Percentiles rank a stretch among this genome's conserved stretches.
Evolutionary conservation across 1,140 invertebrate species (phyloP).

Genomic region (Tetramorium parvispinum): DNA sequence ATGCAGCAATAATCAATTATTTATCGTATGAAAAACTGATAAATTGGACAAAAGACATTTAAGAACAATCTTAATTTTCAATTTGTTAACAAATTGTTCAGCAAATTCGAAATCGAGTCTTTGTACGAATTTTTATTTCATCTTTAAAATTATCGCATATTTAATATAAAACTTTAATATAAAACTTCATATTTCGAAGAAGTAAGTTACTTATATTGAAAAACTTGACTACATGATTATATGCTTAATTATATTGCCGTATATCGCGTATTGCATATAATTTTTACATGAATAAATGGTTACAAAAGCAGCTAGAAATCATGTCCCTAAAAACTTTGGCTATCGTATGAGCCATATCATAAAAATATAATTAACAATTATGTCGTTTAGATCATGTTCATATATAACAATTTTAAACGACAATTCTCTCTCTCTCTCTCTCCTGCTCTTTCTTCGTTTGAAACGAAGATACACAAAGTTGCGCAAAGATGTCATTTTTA

Average conservation of each 20-base stretch:
- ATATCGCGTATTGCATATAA: not conserved
- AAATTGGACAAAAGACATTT: not conserved
- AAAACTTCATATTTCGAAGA: not conserved
- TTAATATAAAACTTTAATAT: too few species aligned
- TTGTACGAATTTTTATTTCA: not conserved
- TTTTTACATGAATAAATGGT: not conserved
- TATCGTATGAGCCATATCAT: not conserved
- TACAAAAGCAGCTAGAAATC: not conserved
- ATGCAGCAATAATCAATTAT: not conserved
- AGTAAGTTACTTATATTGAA: not conserved
- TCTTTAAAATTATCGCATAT: not conserved
- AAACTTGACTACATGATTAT: too few species aligned
- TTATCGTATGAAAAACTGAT: not conserved
- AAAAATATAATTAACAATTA: constrained; percentile 4
- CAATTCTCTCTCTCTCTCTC: not conserved
- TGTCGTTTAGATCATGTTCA: not conserved
- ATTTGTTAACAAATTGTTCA: not conserved
- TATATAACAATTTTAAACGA: not conserved
- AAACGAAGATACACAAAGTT: constrained; percentile 2
- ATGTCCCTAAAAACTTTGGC: not conserved
- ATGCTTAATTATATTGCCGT: not conserved
- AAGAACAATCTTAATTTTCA: not conserved
- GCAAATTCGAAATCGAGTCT: not conserved
- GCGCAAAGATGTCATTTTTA: constrained; percentile 26
- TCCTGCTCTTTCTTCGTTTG: not conserved